These are phyloP conservation scores for Pseudomyrmex sp. DNA, from an alignment of 1,140 invertebrate species.

Conservation along the genomic window DNA sequence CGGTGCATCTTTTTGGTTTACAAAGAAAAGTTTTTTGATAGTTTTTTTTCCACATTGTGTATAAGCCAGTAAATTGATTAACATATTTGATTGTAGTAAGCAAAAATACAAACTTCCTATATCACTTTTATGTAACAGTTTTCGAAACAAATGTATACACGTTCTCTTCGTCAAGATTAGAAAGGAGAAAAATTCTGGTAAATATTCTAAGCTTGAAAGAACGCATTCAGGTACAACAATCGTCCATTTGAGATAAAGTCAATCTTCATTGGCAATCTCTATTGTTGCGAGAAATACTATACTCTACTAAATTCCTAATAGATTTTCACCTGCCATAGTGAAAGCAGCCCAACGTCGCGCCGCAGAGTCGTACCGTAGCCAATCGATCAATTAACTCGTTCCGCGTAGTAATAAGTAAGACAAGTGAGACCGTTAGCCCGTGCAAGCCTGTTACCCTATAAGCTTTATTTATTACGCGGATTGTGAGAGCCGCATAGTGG, in stretches of 20 bases:
- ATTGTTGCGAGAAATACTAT: conserved; percentile 27
- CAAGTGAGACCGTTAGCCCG: conserved; percentile 55
- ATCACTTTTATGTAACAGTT: background rate
- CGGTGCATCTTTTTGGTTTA: background rate
- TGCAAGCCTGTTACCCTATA: conserved; percentile 48
- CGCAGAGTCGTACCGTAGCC: conserved; percentile 48
- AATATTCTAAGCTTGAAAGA: conserved; percentile 23
- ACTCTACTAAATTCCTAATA: conserved; percentile 52
- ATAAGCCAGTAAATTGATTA: background rate
- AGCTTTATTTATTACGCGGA: conserved; percentile 60
- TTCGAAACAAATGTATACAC: background rate
- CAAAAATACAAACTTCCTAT: background rate
- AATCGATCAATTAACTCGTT: conserved; percentile 59
- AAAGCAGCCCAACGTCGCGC: conserved; percentile 41
- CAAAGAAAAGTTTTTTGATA: background rate
- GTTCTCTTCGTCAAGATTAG: conserved; percentile 2
- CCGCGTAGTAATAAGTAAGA: conserved; percentile 59
- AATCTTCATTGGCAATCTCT: conserved; percentile 56
- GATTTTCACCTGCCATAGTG: conserved; percentile 57
- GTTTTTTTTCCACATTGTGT: background rate
- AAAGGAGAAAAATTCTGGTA: conserved; percentile 11
- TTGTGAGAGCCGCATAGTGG: conserved; percentile 44
- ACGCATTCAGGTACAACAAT: conserved; percentile 33
- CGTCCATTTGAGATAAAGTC: conserved; percentile 51
- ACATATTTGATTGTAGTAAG: background rate